Conservation (phyloP, 2,797 vertebrate species). For the Nothura maculosa region DNA sequence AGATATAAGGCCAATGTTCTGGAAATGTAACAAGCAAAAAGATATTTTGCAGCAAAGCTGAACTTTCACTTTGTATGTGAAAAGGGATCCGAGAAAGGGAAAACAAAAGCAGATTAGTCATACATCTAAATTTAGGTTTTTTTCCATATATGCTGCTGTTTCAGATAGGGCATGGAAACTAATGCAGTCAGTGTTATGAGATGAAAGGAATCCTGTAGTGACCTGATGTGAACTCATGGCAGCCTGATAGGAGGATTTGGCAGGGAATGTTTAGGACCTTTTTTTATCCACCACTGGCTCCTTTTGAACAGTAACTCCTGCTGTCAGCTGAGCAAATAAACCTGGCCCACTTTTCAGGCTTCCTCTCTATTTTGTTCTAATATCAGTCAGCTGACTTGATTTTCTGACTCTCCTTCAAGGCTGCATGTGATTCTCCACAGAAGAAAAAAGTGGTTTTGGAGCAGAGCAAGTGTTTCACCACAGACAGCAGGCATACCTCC, state of each 20-base stretch:
- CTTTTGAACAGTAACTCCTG: conserved; percentile 29
- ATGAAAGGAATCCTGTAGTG: conserved; percentile 53
- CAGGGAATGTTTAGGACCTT: conserved; percentile 26
- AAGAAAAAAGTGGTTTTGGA: not conserved
- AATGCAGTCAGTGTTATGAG: conserved; percentile 67
- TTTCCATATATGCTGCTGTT: conserved; percentile 54
- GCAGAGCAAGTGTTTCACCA: not conserved
- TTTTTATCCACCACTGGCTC: conserved; percentile 47
- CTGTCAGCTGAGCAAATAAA: conserved; percentile 37
- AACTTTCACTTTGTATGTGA: conserved; percentile 49
- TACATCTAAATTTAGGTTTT: conserved; percentile 12
- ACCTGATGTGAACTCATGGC: conserved; percentile 59
- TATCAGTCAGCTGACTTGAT: not conserved
- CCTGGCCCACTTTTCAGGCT: conserved; percentile 16
- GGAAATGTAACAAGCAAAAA: conserved; percentile 49
- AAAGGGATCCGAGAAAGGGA: conserved; percentile 37
- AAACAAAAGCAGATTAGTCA: conserved; percentile 59
- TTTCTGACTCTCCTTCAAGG: not conserved
- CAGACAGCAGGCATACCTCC: not conserved
- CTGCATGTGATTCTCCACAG: not conserved
- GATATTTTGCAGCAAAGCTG: conserved; percentile 14
- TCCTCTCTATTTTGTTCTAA: not conserved
- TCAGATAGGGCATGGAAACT: conserved; percentile 69
- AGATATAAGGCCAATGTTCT: conserved; percentile 41
- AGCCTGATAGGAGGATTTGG: conserved; percentile 59